A percentile compares a stretch with the other conserved stretches of the same genome.
These are phyloP conservation scores for Conopomorpha cramerella DNA, from an alignment of 1,140 invertebrate species.

Conservation along the genomic window DNA sequence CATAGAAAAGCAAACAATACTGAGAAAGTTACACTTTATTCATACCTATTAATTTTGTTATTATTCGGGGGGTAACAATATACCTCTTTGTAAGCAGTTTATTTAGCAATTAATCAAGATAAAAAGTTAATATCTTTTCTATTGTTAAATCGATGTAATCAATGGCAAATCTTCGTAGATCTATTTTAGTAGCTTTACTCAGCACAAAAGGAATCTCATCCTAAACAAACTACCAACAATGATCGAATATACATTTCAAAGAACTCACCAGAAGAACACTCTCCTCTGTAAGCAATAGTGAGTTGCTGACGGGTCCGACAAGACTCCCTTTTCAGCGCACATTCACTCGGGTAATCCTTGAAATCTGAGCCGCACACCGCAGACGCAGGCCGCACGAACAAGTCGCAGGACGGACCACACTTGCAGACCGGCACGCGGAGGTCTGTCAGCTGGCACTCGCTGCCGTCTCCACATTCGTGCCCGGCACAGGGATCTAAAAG, in stretches of 20 bases:
- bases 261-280: conserved; percentile 76
- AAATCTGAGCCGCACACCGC: conserved; percentile 83
- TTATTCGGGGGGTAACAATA: too few species aligned
- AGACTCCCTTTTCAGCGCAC: conserved; percentile 73
- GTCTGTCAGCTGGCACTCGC: conserved; percentile 81
- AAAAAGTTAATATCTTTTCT: too few species aligned
- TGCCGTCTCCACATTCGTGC: conserved; percentile 74
- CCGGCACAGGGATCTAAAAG: conserved; percentile 88
- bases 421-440: conserved; percentile 76
- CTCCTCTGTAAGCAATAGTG: conserved; percentile 78
- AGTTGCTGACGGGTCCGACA: conserved; percentile 73
- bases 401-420: conserved; percentile 76
- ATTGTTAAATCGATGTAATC: too few species aligned
- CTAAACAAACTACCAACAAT: not conserved
- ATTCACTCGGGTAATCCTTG: conserved; percentile 85
- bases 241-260: too few species aligned
- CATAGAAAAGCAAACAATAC: too few species aligned
- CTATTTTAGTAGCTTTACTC: too few species aligned
- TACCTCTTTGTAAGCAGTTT: too few species aligned
- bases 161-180: too few species aligned
- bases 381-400: conserved; percentile 68
- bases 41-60: too few species aligned
- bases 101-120: too few species aligned
- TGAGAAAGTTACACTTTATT: too few species aligned
- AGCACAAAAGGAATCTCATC: too few species aligned